Percentiles rank a stretch among this genome's conserved stretches.
These are phyloP conservation scores for Dione vanillae DNA, from an alignment of 2,888 invertebrate species.

Conservation along the genomic window DNA sequence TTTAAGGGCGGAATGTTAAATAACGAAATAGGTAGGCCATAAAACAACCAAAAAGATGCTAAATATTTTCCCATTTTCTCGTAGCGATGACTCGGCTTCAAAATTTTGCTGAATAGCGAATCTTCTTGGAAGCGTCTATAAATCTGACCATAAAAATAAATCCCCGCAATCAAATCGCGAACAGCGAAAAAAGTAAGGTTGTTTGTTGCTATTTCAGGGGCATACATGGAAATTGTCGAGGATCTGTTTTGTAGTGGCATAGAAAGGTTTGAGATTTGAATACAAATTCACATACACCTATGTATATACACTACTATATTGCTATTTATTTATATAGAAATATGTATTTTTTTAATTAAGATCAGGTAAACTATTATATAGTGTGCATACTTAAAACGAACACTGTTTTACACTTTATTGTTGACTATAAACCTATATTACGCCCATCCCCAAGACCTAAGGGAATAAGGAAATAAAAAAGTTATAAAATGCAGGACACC, in stretches of 20 bases:
- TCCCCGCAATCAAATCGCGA: constrained; percentile 81
- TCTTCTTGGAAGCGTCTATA: constrained; percentile 75
- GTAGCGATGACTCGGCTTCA: constrained; percentile 40
- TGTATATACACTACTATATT: too few relatives aligned
- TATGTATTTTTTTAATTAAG: too few relatives aligned
- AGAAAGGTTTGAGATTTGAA: constrained; percentile 74
- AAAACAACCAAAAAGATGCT: constrained; percentile 33
- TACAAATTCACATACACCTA: too few relatives aligned
- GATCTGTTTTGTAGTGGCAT: constrained; percentile 72
- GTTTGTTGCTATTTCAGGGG: constrained; percentile 75
- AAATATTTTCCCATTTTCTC: constrained; percentile 42
- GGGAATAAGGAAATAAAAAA: constrained; percentile 59
- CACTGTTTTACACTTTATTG: constrained; percentile 24
- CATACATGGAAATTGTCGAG: constrained; percentile 71
- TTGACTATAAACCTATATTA: constrained; percentile 32
- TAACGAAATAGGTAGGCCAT: constrained; percentile 20
- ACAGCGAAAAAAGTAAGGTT: constrained; percentile 78
- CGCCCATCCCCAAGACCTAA: constrained; percentile 59
- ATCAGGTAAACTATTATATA: neutral
- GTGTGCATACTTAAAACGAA: neutral
- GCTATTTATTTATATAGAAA: too few relatives aligned
- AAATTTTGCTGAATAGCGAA: constrained; percentile 59
- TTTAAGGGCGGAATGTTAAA: constrained; percentile 18
- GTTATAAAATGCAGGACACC: constrained; percentile 76
- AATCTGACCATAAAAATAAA: constrained; percentile 82